These are phyloP conservation scores for Meganola albula DNA, from an alignment of 2,888 invertebrate species.

Conservation along the genomic window DNA sequence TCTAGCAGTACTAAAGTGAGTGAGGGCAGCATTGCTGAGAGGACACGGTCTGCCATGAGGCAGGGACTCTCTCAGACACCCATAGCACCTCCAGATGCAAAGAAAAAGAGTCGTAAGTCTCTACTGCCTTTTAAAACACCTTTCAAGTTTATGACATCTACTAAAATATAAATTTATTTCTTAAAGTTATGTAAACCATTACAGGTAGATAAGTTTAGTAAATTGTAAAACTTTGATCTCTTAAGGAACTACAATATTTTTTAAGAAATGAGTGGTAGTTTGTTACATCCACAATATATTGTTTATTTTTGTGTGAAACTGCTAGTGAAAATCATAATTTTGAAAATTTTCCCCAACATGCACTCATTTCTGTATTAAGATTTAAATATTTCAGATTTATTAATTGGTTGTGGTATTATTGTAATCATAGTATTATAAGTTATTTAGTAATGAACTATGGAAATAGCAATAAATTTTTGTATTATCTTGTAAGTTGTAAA, in stretches of 20 bases:
- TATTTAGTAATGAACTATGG: not conserved
- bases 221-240: constrained; percentile 30
- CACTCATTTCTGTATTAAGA: too few species aligned
- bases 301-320: too few species aligned
- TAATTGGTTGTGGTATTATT: constrained; percentile 39
- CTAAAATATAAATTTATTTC: constrained; percentile 45
- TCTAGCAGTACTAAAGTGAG: constrained; percentile 38
- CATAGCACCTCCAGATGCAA: constrained; percentile 50
- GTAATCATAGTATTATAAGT: too few species aligned
- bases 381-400: too few species aligned
- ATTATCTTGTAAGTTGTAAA: constrained; percentile 29
- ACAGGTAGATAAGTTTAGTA: too few species aligned
- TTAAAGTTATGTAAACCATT: too few species aligned
- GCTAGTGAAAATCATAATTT: too few species aligned
- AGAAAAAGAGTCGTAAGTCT: constrained; percentile 58
- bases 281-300: too few species aligned
- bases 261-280: too few species aligned
- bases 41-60: constrained; percentile 41
- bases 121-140: constrained; percentile 69
- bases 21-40: constrained; percentile 41
- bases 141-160: constrained; percentile 64
- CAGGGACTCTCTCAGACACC: constrained; percentile 47
- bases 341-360: too few species aligned
- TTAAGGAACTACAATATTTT: too few species aligned
- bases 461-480: not conserved